Percentiles rank a stretch among this genome's conserved stretches.
Evolutionary conservation across 2,888 invertebrate species (phyloP).

Genomic region (Erebia epiphron): DNA sequence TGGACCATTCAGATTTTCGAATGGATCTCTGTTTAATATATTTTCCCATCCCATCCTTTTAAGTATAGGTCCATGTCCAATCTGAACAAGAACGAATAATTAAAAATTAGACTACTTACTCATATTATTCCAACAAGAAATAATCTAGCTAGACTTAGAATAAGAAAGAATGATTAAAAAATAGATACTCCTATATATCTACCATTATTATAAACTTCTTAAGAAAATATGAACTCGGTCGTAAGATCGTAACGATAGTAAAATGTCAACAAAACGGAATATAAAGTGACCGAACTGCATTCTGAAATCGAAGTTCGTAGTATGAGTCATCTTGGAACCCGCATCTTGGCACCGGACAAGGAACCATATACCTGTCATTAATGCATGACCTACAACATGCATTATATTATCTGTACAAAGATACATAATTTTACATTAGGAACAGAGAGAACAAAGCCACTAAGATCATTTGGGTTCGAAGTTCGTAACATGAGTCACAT

Average conservation of each 20-base stretch:
- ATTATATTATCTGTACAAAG: constrained; percentile 46
- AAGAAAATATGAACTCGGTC: neutral
- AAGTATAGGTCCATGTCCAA: too few relatives aligned
- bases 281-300: constrained; percentile 69
- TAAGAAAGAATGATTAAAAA: too few relatives aligned
- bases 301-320: constrained; percentile 56
- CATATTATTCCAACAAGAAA: too few relatives aligned
- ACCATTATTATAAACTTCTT: neutral
- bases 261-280: constrained; percentile 32
- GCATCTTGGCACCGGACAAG: constrained; percentile 66
- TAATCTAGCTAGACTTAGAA: too few relatives aligned
- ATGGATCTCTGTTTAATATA: too few relatives aligned
- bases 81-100: too few relatives aligned
- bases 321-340: constrained; percentile 69
- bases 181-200: too few relatives aligned
- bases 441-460: neutral
- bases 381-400: constrained; percentile 51
- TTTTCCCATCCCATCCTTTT: too few relatives aligned
- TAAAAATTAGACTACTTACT: too few relatives aligned
- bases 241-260: constrained; percentile 4
- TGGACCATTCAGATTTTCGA: too few relatives aligned
- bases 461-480: constrained; percentile 39
- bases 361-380: constrained; percentile 63
- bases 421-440: neutral
- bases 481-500: constrained; percentile 66